Evolutionary conservation across 2,888 invertebrate genomes (phyloP).

Genomic region (Amblyjoppa fuscipennis): DNA sequence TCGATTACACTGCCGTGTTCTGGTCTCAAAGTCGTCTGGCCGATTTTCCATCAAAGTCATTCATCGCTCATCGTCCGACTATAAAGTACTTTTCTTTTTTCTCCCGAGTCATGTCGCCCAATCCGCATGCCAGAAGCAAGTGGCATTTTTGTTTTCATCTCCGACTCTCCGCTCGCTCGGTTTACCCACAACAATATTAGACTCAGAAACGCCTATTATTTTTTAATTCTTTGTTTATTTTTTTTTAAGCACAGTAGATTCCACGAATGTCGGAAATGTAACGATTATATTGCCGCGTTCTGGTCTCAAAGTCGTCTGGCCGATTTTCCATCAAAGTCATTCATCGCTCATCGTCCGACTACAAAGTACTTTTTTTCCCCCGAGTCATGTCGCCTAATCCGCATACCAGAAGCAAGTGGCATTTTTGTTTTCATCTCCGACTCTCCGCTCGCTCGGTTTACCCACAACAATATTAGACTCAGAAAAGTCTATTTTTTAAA

Average conservation of each 20-base stretch:
- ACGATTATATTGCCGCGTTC: too few relatives aligned
- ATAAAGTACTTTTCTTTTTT: conserved; percentile 42
- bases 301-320: too few relatives aligned
- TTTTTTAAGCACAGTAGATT: too few relatives aligned
- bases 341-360: background rate
- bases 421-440: conserved; percentile 24
- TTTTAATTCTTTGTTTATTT: too few relatives aligned
- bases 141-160: conserved; percentile 31
- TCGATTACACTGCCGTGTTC: too few relatives aligned
- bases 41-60: conserved; percentile 13
- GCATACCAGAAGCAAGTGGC: background rate
- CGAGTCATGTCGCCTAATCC: conserved; percentile 6
- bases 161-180: background rate
- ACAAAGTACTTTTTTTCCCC: conserved; percentile 37
- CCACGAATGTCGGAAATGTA: too few relatives aligned
- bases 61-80: background rate
- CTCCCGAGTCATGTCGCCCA: conserved; percentile 3
- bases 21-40: too few relatives aligned
- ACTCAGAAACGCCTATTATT: too few relatives aligned
- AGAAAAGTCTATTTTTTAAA: too few relatives aligned
- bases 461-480: too few relatives aligned
- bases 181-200: too few relatives aligned
- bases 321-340: conserved; percentile 13
- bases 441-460: background rate
- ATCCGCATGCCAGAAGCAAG: background rate